phyloP scores from a whole-genome alignment of 2,888 invertebrate genomes.

The Drosophila subquinaria region DNA sequence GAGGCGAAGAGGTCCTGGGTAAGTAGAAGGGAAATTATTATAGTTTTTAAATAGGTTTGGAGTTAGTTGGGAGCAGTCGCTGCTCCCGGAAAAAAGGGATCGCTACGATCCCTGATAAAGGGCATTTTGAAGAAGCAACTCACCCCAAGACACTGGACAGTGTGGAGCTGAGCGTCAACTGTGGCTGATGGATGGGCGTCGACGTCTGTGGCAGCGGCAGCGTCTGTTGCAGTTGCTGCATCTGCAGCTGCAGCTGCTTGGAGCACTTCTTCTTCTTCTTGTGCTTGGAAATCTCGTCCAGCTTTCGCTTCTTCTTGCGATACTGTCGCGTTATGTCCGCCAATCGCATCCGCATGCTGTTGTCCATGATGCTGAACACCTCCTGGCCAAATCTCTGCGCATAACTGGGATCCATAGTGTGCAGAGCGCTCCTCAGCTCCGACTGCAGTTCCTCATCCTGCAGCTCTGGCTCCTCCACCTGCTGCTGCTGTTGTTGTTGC shows the following conservation, averaged over 20 bases:
- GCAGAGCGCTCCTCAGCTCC: constrained; percentile 78
- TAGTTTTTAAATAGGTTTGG: neutral
- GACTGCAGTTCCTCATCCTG: constrained; percentile 79
- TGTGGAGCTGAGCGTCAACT: constrained; percentile 60
- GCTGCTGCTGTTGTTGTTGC: constrained; percentile 8
- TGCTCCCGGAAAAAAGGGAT: no score
- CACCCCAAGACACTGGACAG: constrained; percentile 67
- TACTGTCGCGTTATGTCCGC: constrained; percentile 93
- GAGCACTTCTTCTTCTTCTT: constrained; percentile 86
- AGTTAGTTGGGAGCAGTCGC: no score
- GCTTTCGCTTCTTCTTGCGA: constrained; percentile 93
- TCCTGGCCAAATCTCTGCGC: constrained; percentile 84
- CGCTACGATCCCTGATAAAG: no score
- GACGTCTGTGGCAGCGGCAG: constrained; percentile 3
- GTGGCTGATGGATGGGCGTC: constrained; percentile 25
- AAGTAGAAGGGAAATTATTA: neutral
- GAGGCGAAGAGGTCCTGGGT: constrained; percentile 71
- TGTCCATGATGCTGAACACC: constrained; percentile 90
- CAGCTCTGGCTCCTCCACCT: constrained; percentile 67
- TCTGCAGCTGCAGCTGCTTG: constrained; percentile 57
- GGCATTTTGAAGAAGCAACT: constrained; percentile 12
- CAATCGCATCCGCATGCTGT: constrained; percentile 92
- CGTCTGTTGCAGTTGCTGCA: constrained; percentile 21
- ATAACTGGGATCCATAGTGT: constrained; percentile 75
- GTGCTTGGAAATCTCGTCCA: constrained; percentile 88